phyloP scores from a whole-genome alignment of 2,797 vertebrate species.

The Phrynocephalus guinanensis region DNA sequence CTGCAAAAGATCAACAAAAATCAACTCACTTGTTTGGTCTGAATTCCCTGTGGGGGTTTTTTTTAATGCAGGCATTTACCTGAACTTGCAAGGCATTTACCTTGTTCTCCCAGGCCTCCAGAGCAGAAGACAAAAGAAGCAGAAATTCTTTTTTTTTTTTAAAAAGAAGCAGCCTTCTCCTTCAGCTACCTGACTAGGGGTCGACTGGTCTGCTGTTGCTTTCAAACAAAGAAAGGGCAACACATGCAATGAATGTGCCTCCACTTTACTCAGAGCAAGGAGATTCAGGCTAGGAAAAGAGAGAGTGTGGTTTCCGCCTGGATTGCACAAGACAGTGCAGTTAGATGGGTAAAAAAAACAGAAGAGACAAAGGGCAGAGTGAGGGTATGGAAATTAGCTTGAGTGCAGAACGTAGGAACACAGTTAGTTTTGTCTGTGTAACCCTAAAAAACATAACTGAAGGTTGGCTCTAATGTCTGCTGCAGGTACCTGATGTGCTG shows the following conservation, averaged over 20 bases:
- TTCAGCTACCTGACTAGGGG: not conserved
- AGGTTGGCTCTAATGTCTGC: not conserved
- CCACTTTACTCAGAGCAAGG: slow-evolving; percentile 9
- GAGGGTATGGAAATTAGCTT: not conserved
- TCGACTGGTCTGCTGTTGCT: slow-evolving; percentile 29
- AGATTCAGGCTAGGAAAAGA: not conserved
- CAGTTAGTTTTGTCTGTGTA: not conserved
- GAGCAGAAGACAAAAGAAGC: not conserved
- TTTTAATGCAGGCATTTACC: slow-evolving; percentile 4
- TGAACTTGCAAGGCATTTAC: not conserved
- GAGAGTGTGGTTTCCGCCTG: not conserved
- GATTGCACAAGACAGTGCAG: not conserved
- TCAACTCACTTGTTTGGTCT: not conserved
- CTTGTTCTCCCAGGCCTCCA: slow-evolving; percentile 42
- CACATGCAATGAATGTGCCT: not conserved
- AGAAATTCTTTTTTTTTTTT: not conserved
- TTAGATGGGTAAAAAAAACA: not conserved
- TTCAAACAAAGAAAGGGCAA: slow-evolving; percentile 15
- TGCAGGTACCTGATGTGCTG: not conserved
- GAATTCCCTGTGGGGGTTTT: not conserved
- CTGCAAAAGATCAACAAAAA: not conserved
- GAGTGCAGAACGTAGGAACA: not conserved
- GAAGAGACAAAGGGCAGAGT: not conserved
- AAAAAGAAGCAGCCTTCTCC: slow-evolving; percentile 9
- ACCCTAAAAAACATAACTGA: not conserved